Evolutionary conservation across 2,113 vertebrate species (phyloP).

Genomic region (Amblyornis subalaris): DNA sequence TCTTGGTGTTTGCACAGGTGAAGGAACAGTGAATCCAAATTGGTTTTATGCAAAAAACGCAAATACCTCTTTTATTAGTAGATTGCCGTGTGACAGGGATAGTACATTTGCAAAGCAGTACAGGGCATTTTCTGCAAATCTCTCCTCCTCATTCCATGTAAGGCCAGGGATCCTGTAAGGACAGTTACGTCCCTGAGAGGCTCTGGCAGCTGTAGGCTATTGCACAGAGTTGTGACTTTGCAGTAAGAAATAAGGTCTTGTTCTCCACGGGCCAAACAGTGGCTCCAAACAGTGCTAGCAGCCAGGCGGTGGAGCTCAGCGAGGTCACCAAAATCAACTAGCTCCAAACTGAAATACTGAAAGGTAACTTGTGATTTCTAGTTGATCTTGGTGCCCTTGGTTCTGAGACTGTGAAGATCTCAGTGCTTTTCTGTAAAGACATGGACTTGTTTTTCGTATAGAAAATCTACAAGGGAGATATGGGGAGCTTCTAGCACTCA

Average conservation of each 20-base stretch:
- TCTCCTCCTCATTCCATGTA: not conserved
- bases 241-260: not conserved
- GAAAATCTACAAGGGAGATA: not conserved
- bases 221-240: not conserved
- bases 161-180: not conserved
- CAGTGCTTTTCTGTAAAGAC: not conserved
- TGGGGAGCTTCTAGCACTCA: not conserved
- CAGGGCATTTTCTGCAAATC: not conserved
- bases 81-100: not conserved
- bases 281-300: not conserved
- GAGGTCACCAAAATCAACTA: not conserved
- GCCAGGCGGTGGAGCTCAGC: not conserved
- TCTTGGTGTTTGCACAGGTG: slow-evolving; percentile 28
- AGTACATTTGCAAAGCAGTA: not conserved
- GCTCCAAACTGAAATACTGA: not conserved
- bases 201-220: not conserved
- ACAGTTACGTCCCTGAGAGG: not conserved
- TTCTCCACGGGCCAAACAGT: not conserved
- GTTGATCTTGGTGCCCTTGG: not conserved
- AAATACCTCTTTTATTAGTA: slow-evolving; percentile 10
- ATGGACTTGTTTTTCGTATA: not conserved
- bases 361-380: not conserved
- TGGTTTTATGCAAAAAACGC: slow-evolving; percentile 52
- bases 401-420: not conserved
- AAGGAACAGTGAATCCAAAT: slow-evolving; percentile 28